Percentiles rank a stretch among this genome's conserved stretches.
These are phyloP conservation scores for Mycogona germanica DNA, from an alignment of 2,888 invertebrate genomes.

Conservation along the genomic window DNA sequence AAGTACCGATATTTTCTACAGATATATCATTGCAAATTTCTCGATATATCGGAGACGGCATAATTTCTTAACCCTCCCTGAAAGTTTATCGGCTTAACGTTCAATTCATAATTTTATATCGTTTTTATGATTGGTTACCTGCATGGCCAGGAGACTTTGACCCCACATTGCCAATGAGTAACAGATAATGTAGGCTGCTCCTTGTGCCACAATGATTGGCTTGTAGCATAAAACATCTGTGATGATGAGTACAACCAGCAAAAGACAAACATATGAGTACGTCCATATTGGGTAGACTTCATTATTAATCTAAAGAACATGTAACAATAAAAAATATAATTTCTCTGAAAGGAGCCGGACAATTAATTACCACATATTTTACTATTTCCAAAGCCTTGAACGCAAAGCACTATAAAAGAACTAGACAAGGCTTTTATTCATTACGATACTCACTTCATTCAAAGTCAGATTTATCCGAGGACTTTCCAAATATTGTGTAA, in stretches of 20 bases:
- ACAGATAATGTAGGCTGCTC: constrained; percentile 54
- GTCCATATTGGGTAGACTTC: constrained; percentile 77
- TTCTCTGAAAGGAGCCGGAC: too few relatives aligned
- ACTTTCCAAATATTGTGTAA: constrained; percentile 33
- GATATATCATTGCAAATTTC: too few relatives aligned
- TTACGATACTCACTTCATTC: constrained; percentile 24
- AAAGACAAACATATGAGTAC: constrained; percentile 60
- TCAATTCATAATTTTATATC: too few relatives aligned
- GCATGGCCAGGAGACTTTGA: constrained; percentile 51
- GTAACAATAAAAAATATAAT: too few relatives aligned
- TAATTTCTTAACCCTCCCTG: too few relatives aligned
- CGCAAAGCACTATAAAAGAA: too few relatives aligned
- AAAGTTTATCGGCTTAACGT: too few relatives aligned
- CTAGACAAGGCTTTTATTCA: too few relatives aligned
- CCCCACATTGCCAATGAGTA: constrained; percentile 66
- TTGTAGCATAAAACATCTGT: constrained; percentile 73
- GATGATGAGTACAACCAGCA: constrained; percentile 62
- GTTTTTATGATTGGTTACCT: constrained; percentile 44
- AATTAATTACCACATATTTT: too few relatives aligned
- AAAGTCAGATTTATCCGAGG: constrained; percentile 31
- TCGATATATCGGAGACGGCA: too few relatives aligned
- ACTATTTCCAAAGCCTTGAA: too few relatives aligned
- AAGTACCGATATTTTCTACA: too few relatives aligned
- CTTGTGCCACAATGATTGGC: constrained; percentile 72
- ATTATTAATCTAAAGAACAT: constrained; percentile 43